Evolutionary conservation across 2,888 invertebrate species (phyloP), one percentile per base, ranked within the genome.

Genomic region (Itoplectis maculator): DNA sequence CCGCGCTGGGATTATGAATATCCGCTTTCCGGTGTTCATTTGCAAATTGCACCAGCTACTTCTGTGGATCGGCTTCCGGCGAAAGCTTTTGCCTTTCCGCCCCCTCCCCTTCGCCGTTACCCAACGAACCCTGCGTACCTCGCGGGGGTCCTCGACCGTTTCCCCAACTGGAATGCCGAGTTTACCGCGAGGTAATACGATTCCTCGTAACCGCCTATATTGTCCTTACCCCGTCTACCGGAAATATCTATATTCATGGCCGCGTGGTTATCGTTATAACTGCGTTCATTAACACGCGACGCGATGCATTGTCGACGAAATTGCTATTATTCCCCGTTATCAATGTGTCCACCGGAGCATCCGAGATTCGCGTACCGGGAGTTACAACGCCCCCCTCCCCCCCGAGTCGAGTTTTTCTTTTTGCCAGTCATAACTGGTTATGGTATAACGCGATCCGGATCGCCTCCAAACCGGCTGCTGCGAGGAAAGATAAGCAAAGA

Each of bases 1-100:
- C 40, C 18, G 20, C 18, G 20, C 65, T 72, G 72, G 76, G 59
- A 66, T 76, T 76, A 61, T 47, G 78, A 84, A 80, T 87, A 86
- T 87, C 86, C 86, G 81, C 79, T 86, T 85, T 86, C 84, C 84
- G 79, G 83, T 83, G 87, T 80, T 88, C 86, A 87, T 88, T 87
- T 85, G 86, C 86, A 86, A 88, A 88, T 88, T 86, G 86, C 84
- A 81, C 65, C 79, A 79, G 83, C 81, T 80, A 83, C 61, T 59
- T 51, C 75, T 74, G 61, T 40, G 78, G 84, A 87, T 86, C 85
- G 81, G 84, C 82, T 87, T 87, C 80, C 81, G 81, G 35, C 59
- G 45, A 66, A 59, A 63, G 63, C 51, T 37, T 40, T 45, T 45
- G 45, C 45, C 74, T 59, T 37, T n/a, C 51, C 13, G 49, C n/a